Base-by-base conservation (phyloP, 1,140 invertebrate species). In the Tyrophagus putrescentiae region DNA sequence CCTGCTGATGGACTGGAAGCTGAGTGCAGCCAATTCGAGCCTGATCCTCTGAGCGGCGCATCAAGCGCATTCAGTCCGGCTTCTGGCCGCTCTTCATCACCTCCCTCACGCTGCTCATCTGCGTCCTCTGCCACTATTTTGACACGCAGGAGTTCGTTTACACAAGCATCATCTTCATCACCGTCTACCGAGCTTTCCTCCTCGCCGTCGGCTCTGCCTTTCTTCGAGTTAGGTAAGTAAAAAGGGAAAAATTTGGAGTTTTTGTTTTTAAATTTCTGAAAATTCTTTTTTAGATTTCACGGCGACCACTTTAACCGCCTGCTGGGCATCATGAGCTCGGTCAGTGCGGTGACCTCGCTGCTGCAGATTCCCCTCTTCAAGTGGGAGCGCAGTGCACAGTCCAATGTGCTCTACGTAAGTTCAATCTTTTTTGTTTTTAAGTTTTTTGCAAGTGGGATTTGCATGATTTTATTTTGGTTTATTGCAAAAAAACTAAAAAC, bases 31-130 rank as follows among this genome's bases (percentile, higher is more conserved):
- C 0, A 25, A 45, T 5, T 27, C 18, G 62, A 61, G 39, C 11
- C 18, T 11, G 66, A 67, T 58, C 61, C 44, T 27, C 32, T 64
- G 50, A 61, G 27, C 31, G 61, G 16, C 63, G 62, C 41, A 36
- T 67, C 1, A 64, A 63, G 29, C 61, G 44, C 9, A 31, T 61
- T 5, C 34, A 61, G 23, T 57, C 66, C 0, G 66, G 65, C 9
- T 67, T 67, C 44, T 65, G 63, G 64, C 65, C 66, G 1, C 57
- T 67, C 54, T 57, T 66, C 23, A 53, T 66, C 25, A 67, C 66
- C 0, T 64, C 65, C 5, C 16, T 60, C 6, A 62, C 57, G 4
- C 36, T 65, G 32, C 53, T 52, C 1, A 60, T 45, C 3, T 57
- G 64, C 29, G 59, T 64, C 13, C 3, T 64, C 3, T 66, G 63